These are phyloP conservation scores for Nephila pilipes DNA, from an alignment of 1,140 invertebrate species.

Conservation along the genomic window DNA sequence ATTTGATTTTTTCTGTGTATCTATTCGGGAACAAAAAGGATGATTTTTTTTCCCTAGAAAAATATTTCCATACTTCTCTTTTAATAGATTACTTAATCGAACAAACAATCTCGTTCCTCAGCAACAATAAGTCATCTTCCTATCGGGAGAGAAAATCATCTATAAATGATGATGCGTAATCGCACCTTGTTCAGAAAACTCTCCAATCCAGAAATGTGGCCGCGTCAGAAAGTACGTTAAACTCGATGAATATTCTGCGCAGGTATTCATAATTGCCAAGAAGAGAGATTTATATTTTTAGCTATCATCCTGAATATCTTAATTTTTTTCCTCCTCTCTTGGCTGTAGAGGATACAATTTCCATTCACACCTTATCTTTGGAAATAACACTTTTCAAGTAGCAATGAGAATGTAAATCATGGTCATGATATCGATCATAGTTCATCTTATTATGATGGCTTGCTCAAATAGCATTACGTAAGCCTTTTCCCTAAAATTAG, in stretches of 20 bases:
- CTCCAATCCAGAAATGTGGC: background rate
- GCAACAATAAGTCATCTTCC: background rate
- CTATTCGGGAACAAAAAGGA: too few relatives aligned
- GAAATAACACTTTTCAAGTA: conserved; percentile 7
- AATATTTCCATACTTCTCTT: too few relatives aligned
- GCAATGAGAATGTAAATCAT: background rate
- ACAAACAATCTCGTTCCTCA: background rate
- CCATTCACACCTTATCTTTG: background rate
- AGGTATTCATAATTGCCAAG: background rate
- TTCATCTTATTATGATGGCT: background rate
- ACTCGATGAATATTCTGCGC: conserved; percentile 15
- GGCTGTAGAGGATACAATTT: background rate
- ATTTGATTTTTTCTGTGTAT: too few relatives aligned
- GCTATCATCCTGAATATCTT: conserved; percentile 26
- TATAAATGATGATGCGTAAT: background rate
- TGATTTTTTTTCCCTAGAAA: too few relatives aligned
- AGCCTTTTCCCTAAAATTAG: background rate
- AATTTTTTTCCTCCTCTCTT: background rate
- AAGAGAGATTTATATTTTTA: conserved; percentile 16
- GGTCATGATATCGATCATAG: background rate
- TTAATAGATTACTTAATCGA: too few relatives aligned
- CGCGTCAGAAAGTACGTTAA: background rate
- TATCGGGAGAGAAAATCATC: background rate
- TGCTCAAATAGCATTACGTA: background rate
- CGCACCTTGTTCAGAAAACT: background rate